Conservation (phyloP, 2,888 invertebrate genomes). For the Parapristionchus giblindavisi region DNA sequence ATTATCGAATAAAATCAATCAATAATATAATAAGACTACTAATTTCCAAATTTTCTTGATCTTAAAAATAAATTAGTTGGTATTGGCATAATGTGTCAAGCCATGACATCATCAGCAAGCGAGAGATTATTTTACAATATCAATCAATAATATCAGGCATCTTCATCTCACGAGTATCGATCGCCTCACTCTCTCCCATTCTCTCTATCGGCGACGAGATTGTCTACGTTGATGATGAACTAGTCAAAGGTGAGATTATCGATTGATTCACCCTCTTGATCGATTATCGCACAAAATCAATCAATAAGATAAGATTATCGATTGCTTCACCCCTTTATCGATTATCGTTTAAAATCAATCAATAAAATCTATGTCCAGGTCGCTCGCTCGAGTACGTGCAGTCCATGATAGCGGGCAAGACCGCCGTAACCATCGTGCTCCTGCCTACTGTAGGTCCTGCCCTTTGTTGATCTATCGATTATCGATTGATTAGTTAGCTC, state of each 20-base stretch:
- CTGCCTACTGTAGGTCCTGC: constrained; percentile 57
- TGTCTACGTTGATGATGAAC: constrained; percentile 58
- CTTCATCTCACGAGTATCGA: constrained; percentile 61
- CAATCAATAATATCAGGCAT: constrained; percentile 56
- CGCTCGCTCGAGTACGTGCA: constrained; percentile 56
- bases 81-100: too few relatives aligned
- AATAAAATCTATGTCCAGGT: constrained; percentile 1
- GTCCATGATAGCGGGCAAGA: constrained; percentile 58
- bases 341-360: neutral
- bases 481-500: too few relatives aligned
- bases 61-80: too few relatives aligned
- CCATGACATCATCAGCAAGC: too few relatives aligned
- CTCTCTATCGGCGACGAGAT: constrained; percentile 62
- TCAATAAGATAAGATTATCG: neutral
- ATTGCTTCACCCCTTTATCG: neutral
- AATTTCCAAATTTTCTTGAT: too few relatives aligned
- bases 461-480: constrained; percentile 47
- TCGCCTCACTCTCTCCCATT: constrained; percentile 55
- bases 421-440: constrained; percentile 53
- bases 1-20: too few relatives aligned
- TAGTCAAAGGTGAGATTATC: constrained; percentile 49
- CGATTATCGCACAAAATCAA: neutral
- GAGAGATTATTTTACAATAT: too few relatives aligned
- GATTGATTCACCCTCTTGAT: neutral
- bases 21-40: too few relatives aligned